Evolutionary conservation across 2,797 vertebrate species (phyloP), one percentile per base, ranked within the genome.

Genomic region (Tauraco hartlaubi): DNA sequence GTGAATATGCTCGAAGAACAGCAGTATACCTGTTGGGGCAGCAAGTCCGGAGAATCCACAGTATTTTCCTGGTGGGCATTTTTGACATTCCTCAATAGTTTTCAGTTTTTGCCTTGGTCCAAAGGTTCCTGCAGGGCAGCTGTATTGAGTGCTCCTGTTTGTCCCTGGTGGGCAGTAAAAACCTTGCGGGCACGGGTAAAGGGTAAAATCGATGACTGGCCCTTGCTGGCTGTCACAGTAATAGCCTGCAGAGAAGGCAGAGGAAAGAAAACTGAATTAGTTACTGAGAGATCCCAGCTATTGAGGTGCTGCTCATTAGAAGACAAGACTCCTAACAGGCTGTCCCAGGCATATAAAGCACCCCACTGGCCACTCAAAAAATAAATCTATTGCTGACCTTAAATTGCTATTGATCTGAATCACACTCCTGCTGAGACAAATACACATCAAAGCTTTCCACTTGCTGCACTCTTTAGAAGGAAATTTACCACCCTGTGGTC

Each of bases 111-210:
- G 96, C 54, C 79, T 97, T 9, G 98, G 97, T 72, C 99, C 99
- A 37, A 99, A 99, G 37, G 98, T 99, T 66, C 99, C 99, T 7
- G 86, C 56, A 5, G 99, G 99, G 90, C 99, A 99, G 86, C 98
- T 98, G 95, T 99, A 95, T 81, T 98, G 98, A 64, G 97, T 98
- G 75, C 98, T 97, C 52, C 96, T 51, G 41, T 91, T 92, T 5
- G 99, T 99, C 63, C 99, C 99, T 59, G 89, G 72, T 26, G 99
- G 99, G 94, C 99, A 99, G 94, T 98, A 99, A 96, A 99, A 98
- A 44, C 99, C 99, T 90, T 77, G 97, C 4, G 98, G 99, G 93
- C 99, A 99, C 2, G 98, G 98, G 92, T 97, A 98, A n/a, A 97
- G 97, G 39, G 97, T 97, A 31, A 99, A 98, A 62, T 97, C 97